Conservation (phyloP, 1,140 invertebrate genomes). For the Diabrotica undecimpunctata region DNA sequence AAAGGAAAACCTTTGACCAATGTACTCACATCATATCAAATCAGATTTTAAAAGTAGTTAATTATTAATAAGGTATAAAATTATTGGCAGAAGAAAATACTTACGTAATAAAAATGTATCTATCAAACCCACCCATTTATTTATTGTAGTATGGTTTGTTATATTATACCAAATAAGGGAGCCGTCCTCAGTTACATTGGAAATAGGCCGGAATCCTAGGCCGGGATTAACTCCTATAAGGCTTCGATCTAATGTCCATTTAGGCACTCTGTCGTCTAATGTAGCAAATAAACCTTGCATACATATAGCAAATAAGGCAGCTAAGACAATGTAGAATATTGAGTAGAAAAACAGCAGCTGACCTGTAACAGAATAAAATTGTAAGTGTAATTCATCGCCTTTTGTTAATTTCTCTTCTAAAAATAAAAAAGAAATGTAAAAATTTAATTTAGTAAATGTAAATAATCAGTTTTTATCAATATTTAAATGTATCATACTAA, state of each 20-base stretch:
- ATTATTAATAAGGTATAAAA: not conserved
- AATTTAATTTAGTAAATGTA: too few relatives aligned
- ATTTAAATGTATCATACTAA: too few relatives aligned
- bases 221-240: constrained; percentile 87
- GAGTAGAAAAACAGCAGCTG: constrained; percentile 77
- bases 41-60: not conserved
- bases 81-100: not conserved
- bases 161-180: constrained; percentile 80
- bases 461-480: too few relatives aligned
- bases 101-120: constrained; percentile 70
- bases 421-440: too few relatives aligned
- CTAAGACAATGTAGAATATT: constrained; percentile 78
- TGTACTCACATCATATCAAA: too few relatives aligned
- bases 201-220: constrained; percentile 82
- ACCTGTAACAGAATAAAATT: constrained; percentile 52
- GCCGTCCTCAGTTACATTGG: constrained; percentile 68
- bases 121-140: constrained; percentile 65
- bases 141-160: constrained; percentile 60
- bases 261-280: constrained; percentile 65
- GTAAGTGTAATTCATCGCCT: constrained; percentile 11
- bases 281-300: constrained; percentile 75
- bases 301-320: constrained; percentile 75
- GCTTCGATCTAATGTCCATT: constrained; percentile 67
- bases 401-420: too few relatives aligned
- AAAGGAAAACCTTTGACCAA: too few relatives aligned